Base-by-base conservation (phyloP, 2,888 invertebrate genomes). In the Zhengitettix transpicula region DNA sequence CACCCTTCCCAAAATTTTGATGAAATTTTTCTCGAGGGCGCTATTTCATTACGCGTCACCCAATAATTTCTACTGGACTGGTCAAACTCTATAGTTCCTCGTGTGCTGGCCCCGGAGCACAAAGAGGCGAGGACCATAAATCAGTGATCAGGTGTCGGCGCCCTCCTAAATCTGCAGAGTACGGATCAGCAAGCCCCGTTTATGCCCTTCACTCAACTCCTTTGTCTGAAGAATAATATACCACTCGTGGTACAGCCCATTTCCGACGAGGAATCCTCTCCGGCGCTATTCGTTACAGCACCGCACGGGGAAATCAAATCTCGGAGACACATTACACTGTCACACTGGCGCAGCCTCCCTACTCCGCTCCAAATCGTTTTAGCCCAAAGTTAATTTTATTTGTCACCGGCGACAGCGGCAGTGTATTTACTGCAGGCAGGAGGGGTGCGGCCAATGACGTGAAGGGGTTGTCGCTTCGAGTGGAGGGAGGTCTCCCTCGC, bases 311-410 rank as follows among this genome's bases (percentile, higher is more conserved):
- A 47, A 47, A 47, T 47, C 47, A 47, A 47, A 47, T 47, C 47
- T 47, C 14, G 47, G 47, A 47, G 47, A 47, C 47, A 47, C 47
- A 47, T 47, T 47, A 47, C 47, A 47, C 47, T 47, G 47, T n/a
- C 47, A n/a, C 47, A 47, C 47, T 14, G n/a, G n/a, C 47, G n/a
- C 47, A 47, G 14, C 14, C 55, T 41, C n/a, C 40, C 41, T n/a
- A 10, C 41, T n/a, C 40, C 55, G 1, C 55, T 10, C 55, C 14
- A 55, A 28, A 40, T 52, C 60, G 42, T 52, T 60, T 60, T 60
- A 52, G 47, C 53, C 56, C 52, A 60, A 60, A 60, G 56, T 60
- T 60, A 60, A 60, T 60, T 60, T 60, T 60, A 60, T 60, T 60
- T 60, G 60, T 60, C 60, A 59, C 55, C 41, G 40, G 55, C n/a